These are phyloP conservation scores for Nettapus auritus DNA, from an alignment of 2,113 vertebrate genomes.

Conservation along the genomic window DNA sequence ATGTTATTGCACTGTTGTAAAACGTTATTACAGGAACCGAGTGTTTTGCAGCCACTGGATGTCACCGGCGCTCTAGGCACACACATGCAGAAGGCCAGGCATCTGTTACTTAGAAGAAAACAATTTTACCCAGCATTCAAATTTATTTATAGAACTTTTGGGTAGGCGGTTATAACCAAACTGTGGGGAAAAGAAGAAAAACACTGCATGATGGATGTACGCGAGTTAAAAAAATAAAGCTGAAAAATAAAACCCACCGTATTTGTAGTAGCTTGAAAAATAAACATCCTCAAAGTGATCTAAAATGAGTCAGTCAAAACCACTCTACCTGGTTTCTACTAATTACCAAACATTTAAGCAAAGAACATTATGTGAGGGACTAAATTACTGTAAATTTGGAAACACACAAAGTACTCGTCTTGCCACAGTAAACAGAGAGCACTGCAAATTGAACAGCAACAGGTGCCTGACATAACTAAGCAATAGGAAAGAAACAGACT, in stretches of 20 bases:
- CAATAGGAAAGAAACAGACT: neutral
- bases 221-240: constrained; percentile 40
- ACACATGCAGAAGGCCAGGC: neutral
- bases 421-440: constrained; percentile 29
- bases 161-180: constrained; percentile 35
- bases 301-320: constrained; percentile 50
- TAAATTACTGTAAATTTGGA: constrained; percentile 49
- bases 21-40: neutral
- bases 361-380: constrained; percentile 44
- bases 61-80: constrained; percentile 14
- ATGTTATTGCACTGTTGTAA: constrained; percentile 33
- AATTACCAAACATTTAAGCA: constrained; percentile 61
- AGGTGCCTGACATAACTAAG: neutral
- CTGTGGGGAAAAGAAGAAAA: constrained; percentile 10
- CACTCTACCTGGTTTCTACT: constrained; percentile 23
- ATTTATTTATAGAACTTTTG: constrained; percentile 57
- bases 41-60: constrained; percentile 58
- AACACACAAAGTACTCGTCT: neutral
- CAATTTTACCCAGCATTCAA: constrained; percentile 8
- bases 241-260: neutral
- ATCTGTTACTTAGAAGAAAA: constrained; percentile 45
- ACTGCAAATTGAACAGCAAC: constrained; percentile 31
- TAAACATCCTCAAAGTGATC: constrained; percentile 51
- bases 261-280: constrained; percentile 23
- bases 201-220: neutral